Conservation (phyloP, 1,140 invertebrate genomes). For the Caenorhabditis briggsae region DNA sequence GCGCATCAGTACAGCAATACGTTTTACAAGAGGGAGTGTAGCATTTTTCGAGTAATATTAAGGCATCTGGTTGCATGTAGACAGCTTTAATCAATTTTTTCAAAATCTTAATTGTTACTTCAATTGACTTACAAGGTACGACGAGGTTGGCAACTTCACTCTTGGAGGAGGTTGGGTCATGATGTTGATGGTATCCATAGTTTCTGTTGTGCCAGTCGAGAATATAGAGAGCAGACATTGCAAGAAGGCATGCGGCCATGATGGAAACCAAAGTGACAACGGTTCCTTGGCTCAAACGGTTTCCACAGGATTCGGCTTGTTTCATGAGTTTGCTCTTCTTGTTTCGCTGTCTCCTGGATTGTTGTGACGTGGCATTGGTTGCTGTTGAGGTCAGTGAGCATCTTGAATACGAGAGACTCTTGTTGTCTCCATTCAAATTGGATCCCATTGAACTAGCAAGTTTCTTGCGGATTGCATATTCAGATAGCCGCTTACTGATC, state of each 20-base stretch:
- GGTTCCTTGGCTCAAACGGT: constrained; percentile 67
- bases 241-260: constrained; percentile 69
- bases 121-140: constrained; percentile 4
- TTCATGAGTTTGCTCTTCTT: neutral
- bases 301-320: constrained; percentile 31
- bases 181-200: constrained; percentile 67
- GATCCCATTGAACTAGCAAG: constrained; percentile 73
- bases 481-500: constrained; percentile 70
- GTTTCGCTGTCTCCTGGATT: neutral
- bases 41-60: constrained; percentile 37
- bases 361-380: constrained; percentile 48
- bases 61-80: constrained; percentile 46
- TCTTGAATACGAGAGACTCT: constrained; percentile 63
- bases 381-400: constrained; percentile 61
- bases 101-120: neutral
- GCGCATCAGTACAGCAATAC: constrained; percentile 55
- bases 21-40: constrained; percentile 50
- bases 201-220: constrained; percentile 78
- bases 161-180: neutral
- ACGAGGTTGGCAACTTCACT: constrained; percentile 22
- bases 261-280: constrained; percentile 65
- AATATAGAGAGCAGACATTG: constrained; percentile 74
- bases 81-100: neutral
- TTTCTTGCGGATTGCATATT: constrained; percentile 69
- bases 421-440: constrained; percentile 64